Evolutionary conservation across 1,140 invertebrate genomes (phyloP).

Genomic region (Heliconius congener): DNA sequence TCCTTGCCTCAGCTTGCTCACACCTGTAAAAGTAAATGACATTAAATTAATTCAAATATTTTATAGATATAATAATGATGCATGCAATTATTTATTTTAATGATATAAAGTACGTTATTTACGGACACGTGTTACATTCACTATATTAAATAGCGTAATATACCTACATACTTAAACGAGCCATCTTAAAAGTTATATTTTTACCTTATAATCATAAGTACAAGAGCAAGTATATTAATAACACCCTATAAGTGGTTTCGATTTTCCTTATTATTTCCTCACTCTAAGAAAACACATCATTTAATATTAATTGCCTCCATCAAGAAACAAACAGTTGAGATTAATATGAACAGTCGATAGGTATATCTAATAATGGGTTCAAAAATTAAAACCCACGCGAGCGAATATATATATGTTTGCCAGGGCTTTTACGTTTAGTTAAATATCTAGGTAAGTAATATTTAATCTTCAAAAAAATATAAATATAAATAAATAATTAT

Average conservation of each 20-base stretch:
- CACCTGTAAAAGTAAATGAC: not conserved
- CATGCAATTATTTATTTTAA: no score
- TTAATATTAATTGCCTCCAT: not conserved
- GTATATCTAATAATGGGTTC: not conserved
- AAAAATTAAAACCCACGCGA: no score
- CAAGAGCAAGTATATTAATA: not conserved
- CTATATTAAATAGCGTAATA: not conserved
- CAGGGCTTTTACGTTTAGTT: not conserved
- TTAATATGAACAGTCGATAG: not conserved
- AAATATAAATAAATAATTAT: no score
- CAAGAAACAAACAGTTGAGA: not conserved
- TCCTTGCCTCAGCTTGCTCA: slow-evolving; percentile 2
- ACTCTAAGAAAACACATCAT: not conserved
- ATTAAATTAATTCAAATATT: not conserved
- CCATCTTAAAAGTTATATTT: not conserved
- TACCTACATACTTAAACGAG: not conserved
- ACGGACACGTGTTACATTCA: no score
- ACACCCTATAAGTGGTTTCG: not conserved
- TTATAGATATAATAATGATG: not conserved
- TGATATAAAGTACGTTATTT: no score
- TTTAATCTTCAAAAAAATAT: no score
- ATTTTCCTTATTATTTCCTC: slow-evolving; percentile 12
- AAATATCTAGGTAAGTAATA: no score
- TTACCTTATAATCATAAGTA: not conserved
- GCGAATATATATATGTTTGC: no score